Percentiles rank a stretch among this genome's conserved stretches.
These are phyloP conservation scores for Pygoscelis adeliae DNA, from an alignment of 2,113 vertebrate species.

Conservation along the genomic window DNA sequence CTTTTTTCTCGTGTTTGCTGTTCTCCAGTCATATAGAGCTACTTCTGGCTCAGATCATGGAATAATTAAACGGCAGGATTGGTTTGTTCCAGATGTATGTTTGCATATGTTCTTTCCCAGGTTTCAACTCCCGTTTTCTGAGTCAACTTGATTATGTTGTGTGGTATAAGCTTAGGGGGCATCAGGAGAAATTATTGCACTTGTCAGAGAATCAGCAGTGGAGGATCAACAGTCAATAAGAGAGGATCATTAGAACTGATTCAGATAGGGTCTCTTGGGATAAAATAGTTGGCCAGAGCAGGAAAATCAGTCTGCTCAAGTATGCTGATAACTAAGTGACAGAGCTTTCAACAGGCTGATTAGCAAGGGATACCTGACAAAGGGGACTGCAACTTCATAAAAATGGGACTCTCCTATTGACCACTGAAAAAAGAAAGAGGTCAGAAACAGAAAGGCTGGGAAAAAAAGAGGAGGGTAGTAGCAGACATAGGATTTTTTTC, in stretches of 20 bases:
- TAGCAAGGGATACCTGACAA: not conserved
- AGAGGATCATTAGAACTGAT: conserved; percentile 12
- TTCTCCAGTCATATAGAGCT: not conserved
- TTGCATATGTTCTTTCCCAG: not conserved
- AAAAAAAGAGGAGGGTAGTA: rapidly evolving
- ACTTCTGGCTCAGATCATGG: not conserved
- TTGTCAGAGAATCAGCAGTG: not conserved
- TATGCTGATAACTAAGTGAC: not conserved
- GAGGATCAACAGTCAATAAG: conserved; percentile 11
- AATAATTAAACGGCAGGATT: not conserved
- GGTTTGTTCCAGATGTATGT: not conserved
- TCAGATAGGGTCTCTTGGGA: not conserved
- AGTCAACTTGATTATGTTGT: not conserved
- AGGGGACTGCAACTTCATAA: not conserved
- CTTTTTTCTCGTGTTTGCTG: not conserved
- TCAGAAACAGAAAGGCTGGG: not conserved
- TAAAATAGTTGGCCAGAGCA: not conserved
- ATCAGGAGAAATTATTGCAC: not conserved
- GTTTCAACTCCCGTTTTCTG: not conserved
- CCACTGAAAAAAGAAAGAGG: not conserved
- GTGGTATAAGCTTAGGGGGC: not conserved
- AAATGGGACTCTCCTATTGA: not conserved
- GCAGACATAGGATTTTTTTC: not conserved
- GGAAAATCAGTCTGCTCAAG: not conserved
- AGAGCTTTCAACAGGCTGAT: not conserved